phyloP scores from a whole-genome alignment of 2,113 vertebrate species.

The Electrona antarctica region DNA sequence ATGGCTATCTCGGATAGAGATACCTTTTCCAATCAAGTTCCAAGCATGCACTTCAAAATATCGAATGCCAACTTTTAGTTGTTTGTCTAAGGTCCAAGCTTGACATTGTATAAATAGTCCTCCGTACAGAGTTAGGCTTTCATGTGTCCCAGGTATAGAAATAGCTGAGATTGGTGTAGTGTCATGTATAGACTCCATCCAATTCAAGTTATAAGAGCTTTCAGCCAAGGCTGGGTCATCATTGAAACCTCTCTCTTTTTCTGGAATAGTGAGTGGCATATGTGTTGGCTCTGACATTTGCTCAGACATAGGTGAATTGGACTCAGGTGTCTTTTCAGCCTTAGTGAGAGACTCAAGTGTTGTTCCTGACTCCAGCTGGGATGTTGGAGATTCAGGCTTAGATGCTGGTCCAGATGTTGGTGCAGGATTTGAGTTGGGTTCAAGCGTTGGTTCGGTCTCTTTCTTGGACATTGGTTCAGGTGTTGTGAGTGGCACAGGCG shows the following conservation, averaged over 20 bases:
- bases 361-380: too few relatives aligned
- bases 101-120: slow-evolving; percentile 35
- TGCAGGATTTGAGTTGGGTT: too few relatives aligned
- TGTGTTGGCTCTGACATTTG: not conserved
- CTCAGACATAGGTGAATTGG: too few relatives aligned
- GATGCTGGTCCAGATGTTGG: too few relatives aligned
- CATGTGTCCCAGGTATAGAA: slow-evolving; percentile 70
- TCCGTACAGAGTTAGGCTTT: slow-evolving; percentile 50
- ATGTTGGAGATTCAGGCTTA: too few relatives aligned
- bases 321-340: too few relatives aligned
- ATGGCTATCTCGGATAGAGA: slow-evolving; percentile 26
- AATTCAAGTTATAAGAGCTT: slow-evolving; percentile 38
- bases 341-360: too few relatives aligned
- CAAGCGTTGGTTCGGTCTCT: too few relatives aligned
- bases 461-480: too few relatives aligned
- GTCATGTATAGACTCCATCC: slow-evolving; percentile 64
- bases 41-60: slow-evolving; percentile 62
- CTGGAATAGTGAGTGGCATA: too few relatives aligned
- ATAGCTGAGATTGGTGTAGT: slow-evolving; percentile 51
- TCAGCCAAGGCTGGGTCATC: not conserved
- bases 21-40: not conserved
- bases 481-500: too few relatives aligned
- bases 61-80: slow-evolving; percentile 66
- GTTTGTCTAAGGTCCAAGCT: slow-evolving; percentile 61
- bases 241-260: slow-evolving; percentile 49